phyloP scores from a whole-genome alignment of 2,888 invertebrate species.

The Tineola bisselliella region DNA sequence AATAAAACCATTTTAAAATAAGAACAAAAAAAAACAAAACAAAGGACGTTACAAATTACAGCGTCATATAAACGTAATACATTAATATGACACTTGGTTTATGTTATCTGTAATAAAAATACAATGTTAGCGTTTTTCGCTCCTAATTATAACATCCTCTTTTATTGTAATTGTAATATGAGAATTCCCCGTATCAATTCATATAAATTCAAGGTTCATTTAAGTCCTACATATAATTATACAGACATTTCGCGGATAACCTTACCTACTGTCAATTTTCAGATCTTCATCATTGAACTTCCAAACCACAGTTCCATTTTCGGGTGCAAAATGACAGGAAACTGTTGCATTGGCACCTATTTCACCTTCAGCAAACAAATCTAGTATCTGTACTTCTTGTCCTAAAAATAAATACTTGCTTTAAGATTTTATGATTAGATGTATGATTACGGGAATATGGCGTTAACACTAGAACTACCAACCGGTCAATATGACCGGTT shows the following conservation, averaged over 20 bases:
- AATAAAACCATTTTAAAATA: too few relatives aligned
- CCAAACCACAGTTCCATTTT: slow-evolving; percentile 37
- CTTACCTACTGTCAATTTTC: slow-evolving; percentile 27
- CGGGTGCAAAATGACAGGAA: slow-evolving; percentile 35
- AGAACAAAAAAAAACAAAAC: too few relatives aligned
- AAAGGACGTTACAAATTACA: too few relatives aligned
- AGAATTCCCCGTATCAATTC: not conserved
- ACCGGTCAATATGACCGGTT: too few relatives aligned
- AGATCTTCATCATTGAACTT: slow-evolving; percentile 31
- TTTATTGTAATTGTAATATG: not conserved
- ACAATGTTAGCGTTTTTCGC: not conserved
- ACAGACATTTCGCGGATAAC: not conserved
- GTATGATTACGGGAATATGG: too few relatives aligned
- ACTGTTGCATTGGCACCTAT: slow-evolving; percentile 35
- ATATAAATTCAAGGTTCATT: not conserved
- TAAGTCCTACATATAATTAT: not conserved
- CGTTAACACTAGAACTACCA: too few relatives aligned
- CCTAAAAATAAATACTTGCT: slow-evolving; percentile 23
- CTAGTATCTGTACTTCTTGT: slow-evolving; percentile 28
- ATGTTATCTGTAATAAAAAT: not conserved
- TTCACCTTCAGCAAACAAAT: slow-evolving; percentile 28
- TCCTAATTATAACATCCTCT: not conserved
- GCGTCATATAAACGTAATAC: too few relatives aligned
- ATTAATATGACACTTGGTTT: not conserved
- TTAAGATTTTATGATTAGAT: too few relatives aligned